phyloP scores from a whole-genome alignment of 2,888 invertebrate genomes.

The Agriopis aurantiaria region DNA sequence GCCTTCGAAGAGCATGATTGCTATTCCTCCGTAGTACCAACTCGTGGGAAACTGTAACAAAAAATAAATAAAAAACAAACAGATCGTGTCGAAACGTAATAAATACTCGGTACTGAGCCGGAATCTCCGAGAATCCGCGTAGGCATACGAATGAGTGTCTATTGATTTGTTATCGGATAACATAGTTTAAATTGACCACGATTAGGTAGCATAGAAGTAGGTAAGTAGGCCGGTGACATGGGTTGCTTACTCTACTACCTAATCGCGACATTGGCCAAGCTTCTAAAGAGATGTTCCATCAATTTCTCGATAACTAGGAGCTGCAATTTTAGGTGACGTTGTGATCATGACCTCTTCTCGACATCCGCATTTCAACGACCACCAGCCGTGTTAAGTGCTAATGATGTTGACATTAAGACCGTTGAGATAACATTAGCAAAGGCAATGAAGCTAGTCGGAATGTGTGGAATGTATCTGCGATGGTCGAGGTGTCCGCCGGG shows the following conservation, averaged over 20 bases:
- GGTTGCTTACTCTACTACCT: too few relatives aligned
- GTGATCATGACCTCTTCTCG: slow-evolving; percentile 40
- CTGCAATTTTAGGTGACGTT: slow-evolving; percentile 30
- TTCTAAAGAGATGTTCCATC: slow-evolving; percentile 13
- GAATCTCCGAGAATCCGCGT: slow-evolving; percentile 76
- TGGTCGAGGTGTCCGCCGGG: slow-evolving; percentile 9
- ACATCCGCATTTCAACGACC: slow-evolving; percentile 42
- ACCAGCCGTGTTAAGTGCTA: slow-evolving; percentile 31
- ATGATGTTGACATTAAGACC: slow-evolving; percentile 38
- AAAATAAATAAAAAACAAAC: slow-evolving; percentile 65
- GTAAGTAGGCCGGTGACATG: slow-evolving; percentile 35
- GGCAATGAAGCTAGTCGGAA: slow-evolving; percentile 27
- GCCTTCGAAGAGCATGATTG: slow-evolving; percentile 40
- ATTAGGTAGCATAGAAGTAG: slow-evolving; percentile 37
- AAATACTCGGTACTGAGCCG: slow-evolving; percentile 71
- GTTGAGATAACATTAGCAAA: slow-evolving; percentile 29
- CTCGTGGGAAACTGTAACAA: slow-evolving; percentile 74
- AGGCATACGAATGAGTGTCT: slow-evolving; percentile 56
- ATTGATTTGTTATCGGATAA: slow-evolving; percentile 53
- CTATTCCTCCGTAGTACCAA: slow-evolving; percentile 66
- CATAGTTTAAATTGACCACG: slow-evolving; percentile 21
- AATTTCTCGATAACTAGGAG: slow-evolving; percentile 20
- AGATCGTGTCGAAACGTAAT: slow-evolving; percentile 67
- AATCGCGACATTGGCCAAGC: slow-evolving; percentile 34
- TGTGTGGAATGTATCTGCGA: slow-evolving; percentile 22